phyloP scores from a whole-genome alignment of 2,113 vertebrate genomes.

The Tapirus terrestris region DNA sequence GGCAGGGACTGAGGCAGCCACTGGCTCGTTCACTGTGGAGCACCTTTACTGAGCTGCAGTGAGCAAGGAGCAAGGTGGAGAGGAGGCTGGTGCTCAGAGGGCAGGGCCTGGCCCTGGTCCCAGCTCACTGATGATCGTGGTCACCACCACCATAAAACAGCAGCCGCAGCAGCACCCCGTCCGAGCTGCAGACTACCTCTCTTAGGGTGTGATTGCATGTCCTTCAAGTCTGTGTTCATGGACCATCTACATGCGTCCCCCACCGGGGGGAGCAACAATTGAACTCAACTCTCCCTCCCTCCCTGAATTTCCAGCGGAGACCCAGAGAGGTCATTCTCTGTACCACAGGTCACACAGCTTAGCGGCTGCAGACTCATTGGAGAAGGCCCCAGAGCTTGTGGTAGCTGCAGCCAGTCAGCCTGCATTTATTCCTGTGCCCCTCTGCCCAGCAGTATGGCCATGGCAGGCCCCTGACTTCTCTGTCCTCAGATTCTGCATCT shows the following conservation, averaged over 20 bases:
- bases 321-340: background rate
- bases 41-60: background rate
- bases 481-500: background rate
- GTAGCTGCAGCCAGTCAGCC: background rate
- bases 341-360: background rate
- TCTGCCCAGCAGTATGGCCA: background rate
- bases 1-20: background rate
- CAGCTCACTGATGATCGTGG: rapidly evolving
- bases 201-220: rapidly evolving
- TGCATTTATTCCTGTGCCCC: background rate
- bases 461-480: background rate
- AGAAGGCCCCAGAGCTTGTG: background rate
- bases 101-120: background rate
- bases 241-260: background rate
- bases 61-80: background rate
- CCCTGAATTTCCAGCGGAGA: background rate
- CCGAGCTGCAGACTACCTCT: rapidly evolving
- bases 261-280: no score
- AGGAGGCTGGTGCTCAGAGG: no score
- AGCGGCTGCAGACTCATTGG: background rate
- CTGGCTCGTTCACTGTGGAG: background rate
- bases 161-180: rapidly evolving
- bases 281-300: background rate
- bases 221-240: background rate
- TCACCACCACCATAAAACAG: rapidly evolving